Conservation (phyloP, 92 coral and sea anemone species). For the Epizoanthus ramosus region DNA sequence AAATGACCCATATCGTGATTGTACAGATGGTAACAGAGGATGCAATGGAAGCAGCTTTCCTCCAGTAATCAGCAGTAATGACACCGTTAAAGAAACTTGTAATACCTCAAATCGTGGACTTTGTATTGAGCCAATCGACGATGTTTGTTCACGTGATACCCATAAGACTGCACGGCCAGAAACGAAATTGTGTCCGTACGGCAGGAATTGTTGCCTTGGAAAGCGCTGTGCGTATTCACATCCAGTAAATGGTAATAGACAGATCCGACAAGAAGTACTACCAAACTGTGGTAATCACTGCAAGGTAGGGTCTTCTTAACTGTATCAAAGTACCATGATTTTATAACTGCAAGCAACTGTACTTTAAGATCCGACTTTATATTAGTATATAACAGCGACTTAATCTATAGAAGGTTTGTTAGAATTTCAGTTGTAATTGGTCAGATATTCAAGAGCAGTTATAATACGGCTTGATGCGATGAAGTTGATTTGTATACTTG, state of each 20-base stretch:
- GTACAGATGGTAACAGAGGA: neutral
- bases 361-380: no score
- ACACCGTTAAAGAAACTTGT: neutral
- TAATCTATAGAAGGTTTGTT: no score
- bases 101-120: neutral
- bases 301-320: slow-evolving; percentile 4
- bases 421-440: no score
- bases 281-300: neutral
- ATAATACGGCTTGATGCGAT: no score
- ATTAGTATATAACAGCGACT: no score
- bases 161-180: neutral
- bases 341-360: no score
- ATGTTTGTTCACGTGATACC: neutral
- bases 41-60: no score
- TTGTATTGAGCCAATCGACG: neutral
- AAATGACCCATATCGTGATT: neutral
- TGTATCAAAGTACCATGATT: neutral
- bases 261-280: neutral
- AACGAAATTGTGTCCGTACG: slow-evolving; percentile 62
- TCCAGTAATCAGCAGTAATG: neutral
- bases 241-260: slow-evolving; percentile 20
- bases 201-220: slow-evolving; percentile 82
- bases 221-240: slow-evolving; percentile 70
- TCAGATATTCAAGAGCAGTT: no score
- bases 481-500: no score